phyloP scores from a whole-genome alignment of 2,888 invertebrate species.

The Spicauda simplicius region DNA sequence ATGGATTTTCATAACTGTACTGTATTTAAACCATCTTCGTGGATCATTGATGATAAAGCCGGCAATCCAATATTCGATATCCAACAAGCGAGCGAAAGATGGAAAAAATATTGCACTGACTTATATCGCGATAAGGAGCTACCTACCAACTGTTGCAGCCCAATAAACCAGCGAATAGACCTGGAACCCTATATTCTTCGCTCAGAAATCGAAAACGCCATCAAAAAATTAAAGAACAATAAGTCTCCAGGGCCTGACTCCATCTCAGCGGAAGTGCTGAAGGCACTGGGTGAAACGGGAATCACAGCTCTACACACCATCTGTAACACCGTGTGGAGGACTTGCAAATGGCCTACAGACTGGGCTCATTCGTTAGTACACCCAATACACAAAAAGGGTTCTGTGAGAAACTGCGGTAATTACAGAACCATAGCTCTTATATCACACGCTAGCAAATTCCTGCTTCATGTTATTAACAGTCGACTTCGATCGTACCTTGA shows the following conservation, averaged over 20 bases:
- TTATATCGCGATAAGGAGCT: neutral
- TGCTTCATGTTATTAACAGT: neutral
- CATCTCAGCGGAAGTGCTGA: neutral
- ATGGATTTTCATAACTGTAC: too few species aligned
- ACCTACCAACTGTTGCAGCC: too few species aligned
- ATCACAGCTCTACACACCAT: neutral
- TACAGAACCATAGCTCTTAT: slow-evolving; percentile 6
- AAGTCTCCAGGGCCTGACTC: neutral
- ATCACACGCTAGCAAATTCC: neutral
- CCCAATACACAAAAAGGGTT: slow-evolving; percentile 2
- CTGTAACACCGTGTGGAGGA: neutral
- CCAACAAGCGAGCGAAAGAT: neutral
- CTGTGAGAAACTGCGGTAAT: neutral
- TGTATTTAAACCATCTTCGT: neutral
- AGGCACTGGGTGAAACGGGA: neutral
- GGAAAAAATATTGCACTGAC: neutral
- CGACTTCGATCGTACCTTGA: neutral
- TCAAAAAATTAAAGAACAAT: neutral
- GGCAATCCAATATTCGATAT: neutral
- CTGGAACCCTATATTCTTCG: neutral
- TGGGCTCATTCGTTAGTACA: neutral
- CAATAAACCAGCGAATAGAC: neutral
- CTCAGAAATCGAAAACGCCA: neutral
- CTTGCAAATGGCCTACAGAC: neutral
- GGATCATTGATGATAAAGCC: neutral